Evolutionary conservation across 2,113 vertebrate species (phyloP), one percentile per base, ranked within the genome.

Genomic region (Salvator merianae): DNA sequence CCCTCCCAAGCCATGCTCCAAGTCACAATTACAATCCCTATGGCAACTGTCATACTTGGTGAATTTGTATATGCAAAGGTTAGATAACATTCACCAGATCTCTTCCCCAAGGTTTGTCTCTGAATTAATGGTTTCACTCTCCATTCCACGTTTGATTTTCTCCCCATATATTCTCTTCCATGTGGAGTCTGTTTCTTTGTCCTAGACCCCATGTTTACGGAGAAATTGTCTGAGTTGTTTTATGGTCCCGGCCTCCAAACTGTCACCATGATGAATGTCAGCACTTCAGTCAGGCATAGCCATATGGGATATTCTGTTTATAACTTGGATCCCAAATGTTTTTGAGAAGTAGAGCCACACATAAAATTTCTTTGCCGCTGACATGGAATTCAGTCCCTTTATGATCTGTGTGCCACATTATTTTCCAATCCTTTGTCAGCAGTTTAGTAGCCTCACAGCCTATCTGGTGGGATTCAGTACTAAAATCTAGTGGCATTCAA

Each of bases 11-110:
- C 53, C 22, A 84, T 34, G 66, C 75, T 72, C 30, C 76, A 85
- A 85, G 83, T 85, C 83, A 85, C 69, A 85, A 85, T 85, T 43
- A 72, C 77, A 79, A 72, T 85, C 83, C 69, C 83, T 85, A 85
- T 85, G 69, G 83, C 83, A 85, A 85, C 83, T 85, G 77, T 79
- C 36, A 34, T 73, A 79, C 77, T 59, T 85, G 55, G 68, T 85
- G 55, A 63, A 85, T 79, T 85, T 65, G 77, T 85, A 72, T 38
- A 85, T 68, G 78, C 55, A 79, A 16, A 62, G 77, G 22, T 79
- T 79, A 79, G 40, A 72, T 34, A 79, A 78, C 53, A 79, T 63
- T 79, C 53, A 85, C 20, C 28, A 50, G 53, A 79, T 66, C 62
- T 76, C 59, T 85, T 47, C 68, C 8, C 28, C 38, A 20, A 73